Evolutionary conservation across 1,140 invertebrate genomes (phyloP).

Genomic region (Bombus soroeensis): DNA sequence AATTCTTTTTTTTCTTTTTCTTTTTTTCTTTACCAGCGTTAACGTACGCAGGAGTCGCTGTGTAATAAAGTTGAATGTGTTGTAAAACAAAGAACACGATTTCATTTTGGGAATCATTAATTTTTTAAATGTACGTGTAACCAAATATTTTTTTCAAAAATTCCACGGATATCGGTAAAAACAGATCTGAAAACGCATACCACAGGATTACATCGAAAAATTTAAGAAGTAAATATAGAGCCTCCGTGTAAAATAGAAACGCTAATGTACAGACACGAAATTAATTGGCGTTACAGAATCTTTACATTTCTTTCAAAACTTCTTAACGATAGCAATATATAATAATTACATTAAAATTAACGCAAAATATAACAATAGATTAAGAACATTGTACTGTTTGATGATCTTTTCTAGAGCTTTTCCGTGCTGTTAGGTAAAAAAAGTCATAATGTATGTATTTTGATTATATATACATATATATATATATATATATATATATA

Average conservation of each 20-base stretch:
- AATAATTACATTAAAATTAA: conserved; percentile 60
- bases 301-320: conserved; percentile 22
- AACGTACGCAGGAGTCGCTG: not conserved
- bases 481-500: not conserved
- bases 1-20: not conserved
- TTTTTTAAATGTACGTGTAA: not conserved
- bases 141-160: not conserved
- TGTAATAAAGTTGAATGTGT: not conserved
- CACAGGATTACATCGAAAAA: not conserved
- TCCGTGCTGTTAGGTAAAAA: conserved; percentile 38
- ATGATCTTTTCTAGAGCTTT: conserved; percentile 22
- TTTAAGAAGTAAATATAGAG: not conserved
- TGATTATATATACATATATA: conserved; percentile 56
- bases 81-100: not conserved
- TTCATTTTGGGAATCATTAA: not conserved
- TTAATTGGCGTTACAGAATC: conserved; percentile 35
- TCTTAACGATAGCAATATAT: conserved; percentile 45
- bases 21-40: not conserved
- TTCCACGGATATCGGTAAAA: not conserved
- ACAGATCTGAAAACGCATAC: not conserved
- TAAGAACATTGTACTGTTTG: conserved; percentile 59
- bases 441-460: conserved; percentile 54
- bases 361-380: conserved; percentile 55
- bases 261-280: conserved; percentile 48
- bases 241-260: conserved; percentile 49